Evolutionary conservation across 2,888 invertebrate species (phyloP), one percentile per base, ranked within the genome.

Genomic region (Eristalis arbustorum): DNA sequence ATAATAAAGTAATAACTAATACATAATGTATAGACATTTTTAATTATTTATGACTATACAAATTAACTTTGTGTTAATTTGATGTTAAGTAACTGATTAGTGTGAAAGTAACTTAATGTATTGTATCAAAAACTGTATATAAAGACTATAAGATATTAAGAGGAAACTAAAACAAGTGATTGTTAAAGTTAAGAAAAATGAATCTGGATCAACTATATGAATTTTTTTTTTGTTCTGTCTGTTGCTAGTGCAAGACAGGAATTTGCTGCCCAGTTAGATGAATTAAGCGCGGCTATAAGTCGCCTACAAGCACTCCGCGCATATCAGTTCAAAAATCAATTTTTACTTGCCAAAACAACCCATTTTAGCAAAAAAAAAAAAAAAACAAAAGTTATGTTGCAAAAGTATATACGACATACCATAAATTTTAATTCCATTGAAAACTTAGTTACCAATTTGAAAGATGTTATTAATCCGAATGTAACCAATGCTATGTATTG

Each of bases 271-370:
- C 67, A 67, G 56, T 49, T 23, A 57, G 13, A 57, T 23, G 13
- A 57, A 57, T 23, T 67, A 28, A 67, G 28, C 11, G 37, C n/a
- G 18, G 67, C 67, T 28, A 49, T 67, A 67, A 67, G 56, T 49
- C 49, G 28, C 67, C n/a, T 67, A 28, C 67, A 42, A 67, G 67
- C 49, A 25, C 49, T 49, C 28, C 49, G 42, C 25, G 67, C 28
- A 31, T 82, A 85, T 23, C 69, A 69, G 11, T 88, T 85, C 31
- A 82, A 62, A 74, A 82, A 85, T 56, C 76, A 82, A 42, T 40
- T 84, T 49, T 6, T 88, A 22, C 22, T 88, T 18, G 59, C 67
- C 0, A 76, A 75, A 34, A 62, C 72, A 11, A 37, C 11, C 14
- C n/a, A 57, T 11, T 69, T 67, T 23, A 42, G 23, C 3, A 84